Base-by-base conservation (phyloP, 1,140 invertebrate species). In the Bombus cullumanus region DNA sequence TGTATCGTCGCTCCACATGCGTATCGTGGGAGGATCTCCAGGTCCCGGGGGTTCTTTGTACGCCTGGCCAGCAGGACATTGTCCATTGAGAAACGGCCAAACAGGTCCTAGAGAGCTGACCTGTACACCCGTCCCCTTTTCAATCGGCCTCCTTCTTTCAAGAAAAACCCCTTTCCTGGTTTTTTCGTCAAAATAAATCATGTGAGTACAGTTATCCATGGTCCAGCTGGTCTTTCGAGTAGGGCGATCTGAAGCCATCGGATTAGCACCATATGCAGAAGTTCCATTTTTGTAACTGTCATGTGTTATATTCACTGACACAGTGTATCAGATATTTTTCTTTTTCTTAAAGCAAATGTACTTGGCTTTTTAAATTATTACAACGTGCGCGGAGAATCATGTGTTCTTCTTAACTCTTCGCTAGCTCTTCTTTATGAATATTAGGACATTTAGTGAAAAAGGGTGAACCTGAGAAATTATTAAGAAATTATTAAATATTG, bases 21-120 rank as follows among this genome's bases (percentile, higher is more conserved):
- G 94, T 95, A 95, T 95, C 95, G 95, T 95, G 94, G 95, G 95
- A 95, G 95, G 95, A 95, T 95, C 95, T 95, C 91, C 80, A 28
- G 85, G 77, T 83, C 80, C 87, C 89, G 87, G 69, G 86, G 82
- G 88, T 86, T 89, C 89, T 90, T 93, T 93, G 91, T 93, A 75
- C 84, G 64, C 68, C 80, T 71, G 81, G 75, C 77, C 90, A 86
- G 94, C 94, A 95, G 95, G 94, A 95, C 95, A 95, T 93, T 95
- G 94, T 95, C 94, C 94, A 95, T 95, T 95, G 94, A 93, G 91
- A 91, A 92, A 90, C 89, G 91, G 83, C 85, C 88, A 90, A 94
- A 93, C 94, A 95, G 94, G 94, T 94, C 94, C 92, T 89, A 85
- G 92, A 93, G 92, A 91, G 90, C 92, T 95, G 95, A 95, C 95